Percentiles rank a stretch among this genome's conserved stretches.
Conservation (phyloP, 1,140 invertebrate species). For the Magallana gigas region DNA sequence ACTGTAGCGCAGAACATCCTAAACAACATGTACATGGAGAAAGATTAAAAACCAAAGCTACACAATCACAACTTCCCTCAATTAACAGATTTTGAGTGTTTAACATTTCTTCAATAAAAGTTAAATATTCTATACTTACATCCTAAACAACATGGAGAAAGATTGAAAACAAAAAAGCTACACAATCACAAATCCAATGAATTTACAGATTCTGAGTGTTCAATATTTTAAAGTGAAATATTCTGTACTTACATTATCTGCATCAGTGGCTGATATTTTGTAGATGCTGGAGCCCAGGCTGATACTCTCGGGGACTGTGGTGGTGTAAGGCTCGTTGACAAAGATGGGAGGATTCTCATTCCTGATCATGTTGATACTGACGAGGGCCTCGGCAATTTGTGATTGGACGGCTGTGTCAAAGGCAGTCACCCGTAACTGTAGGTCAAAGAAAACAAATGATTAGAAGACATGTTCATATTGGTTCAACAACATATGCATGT, state of each 20-base stretch:
- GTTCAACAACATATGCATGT: too few relatives aligned
- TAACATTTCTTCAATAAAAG: background rate
- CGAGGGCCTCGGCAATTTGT: background rate
- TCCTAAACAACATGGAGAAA: conserved; percentile 8
- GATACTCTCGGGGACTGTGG: conserved; percentile 57
- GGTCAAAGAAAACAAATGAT: background rate
- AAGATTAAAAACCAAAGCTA: too few relatives aligned
- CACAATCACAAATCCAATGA: background rate
- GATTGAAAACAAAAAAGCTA: too few relatives aligned
- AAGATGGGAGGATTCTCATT: conserved; percentile 79
- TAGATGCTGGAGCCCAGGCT: conserved; percentile 43
- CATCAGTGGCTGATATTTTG: conserved; percentile 54
- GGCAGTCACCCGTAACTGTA: conserved; percentile 3
- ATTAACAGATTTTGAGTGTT: too few relatives aligned
- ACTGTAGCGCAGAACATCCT: conserved; percentile 35
- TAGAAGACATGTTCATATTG: too few relatives aligned
- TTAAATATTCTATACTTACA: conserved; percentile 22
- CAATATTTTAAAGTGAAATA: conserved; percentile 42
- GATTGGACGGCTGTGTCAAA: conserved; percentile 29
- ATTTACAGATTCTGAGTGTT: too few relatives aligned
- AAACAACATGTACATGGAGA: background rate
- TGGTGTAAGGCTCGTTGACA: conserved; percentile 51
- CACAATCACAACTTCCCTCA: background rate
- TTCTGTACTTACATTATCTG: conserved; percentile 53
- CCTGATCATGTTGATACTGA: conserved; percentile 87